Conservation (phyloP, 2,797 vertebrate species). For the Myotis pilosus region DNA sequence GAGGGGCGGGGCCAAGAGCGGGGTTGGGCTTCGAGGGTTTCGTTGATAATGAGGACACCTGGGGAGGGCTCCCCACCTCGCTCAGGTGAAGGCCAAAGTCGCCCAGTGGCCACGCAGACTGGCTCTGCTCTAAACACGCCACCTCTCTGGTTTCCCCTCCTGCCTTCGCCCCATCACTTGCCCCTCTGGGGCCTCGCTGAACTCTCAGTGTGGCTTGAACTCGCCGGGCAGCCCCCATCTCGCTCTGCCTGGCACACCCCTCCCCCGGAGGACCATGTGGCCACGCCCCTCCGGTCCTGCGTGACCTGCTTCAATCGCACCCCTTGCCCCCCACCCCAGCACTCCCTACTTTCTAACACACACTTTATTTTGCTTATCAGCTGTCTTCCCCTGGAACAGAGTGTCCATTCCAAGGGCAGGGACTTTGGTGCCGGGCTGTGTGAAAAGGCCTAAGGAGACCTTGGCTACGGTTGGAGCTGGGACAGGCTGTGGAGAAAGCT, state of each 20-base stretch:
- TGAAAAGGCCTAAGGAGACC: not conserved
- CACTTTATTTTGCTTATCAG: too few relatives aligned
- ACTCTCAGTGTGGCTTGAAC: not conserved
- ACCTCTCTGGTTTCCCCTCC: not conserved
- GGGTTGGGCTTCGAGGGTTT: not conserved
- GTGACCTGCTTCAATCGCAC: accelerated
- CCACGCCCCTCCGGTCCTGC: not conserved
- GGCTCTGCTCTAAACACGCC: too few relatives aligned
- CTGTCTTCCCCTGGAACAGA: not conserved
- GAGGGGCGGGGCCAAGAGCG: accelerated
- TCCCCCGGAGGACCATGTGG: not conserved
- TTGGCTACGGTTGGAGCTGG: not conserved
- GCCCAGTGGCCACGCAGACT: accelerated
- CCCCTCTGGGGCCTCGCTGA: not conserved
- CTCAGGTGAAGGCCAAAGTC: accelerated
- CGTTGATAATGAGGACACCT: not conserved
- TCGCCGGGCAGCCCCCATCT: not conserved
- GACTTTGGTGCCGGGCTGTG: not conserved
- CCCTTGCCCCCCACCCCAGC: not conserved
- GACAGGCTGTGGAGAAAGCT: not conserved
- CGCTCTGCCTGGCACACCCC: not conserved
- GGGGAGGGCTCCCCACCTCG: not conserved
- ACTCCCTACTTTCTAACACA: not conserved
- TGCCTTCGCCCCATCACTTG: accelerated
- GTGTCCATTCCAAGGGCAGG: not conserved